Conservation (phyloP, 23 tunicate species). For the Halocynthia roretzi region DNA sequence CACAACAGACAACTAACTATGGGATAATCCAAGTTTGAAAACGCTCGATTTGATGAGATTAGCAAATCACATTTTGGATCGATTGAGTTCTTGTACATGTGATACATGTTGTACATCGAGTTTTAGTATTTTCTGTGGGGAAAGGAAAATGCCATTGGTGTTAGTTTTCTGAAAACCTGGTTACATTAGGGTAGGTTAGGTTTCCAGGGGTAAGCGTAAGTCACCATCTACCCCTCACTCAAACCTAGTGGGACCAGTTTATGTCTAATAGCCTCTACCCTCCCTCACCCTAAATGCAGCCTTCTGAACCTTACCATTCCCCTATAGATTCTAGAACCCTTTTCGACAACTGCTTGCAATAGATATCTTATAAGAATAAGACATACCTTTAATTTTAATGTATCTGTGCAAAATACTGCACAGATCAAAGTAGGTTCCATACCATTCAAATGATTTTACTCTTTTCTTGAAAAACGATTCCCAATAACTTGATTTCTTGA, state of each 20-base stretch:
- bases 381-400: constrained; percentile 73
- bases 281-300: background rate
- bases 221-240: background rate
- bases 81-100: too few relatives aligned
- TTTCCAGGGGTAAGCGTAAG: background rate
- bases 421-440: constrained; percentile 82
- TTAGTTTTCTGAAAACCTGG: too few relatives aligned
- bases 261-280: too few relatives aligned
- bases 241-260: background rate
- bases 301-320: background rate
- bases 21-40: too few relatives aligned
- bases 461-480: constrained; percentile 72
- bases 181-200: too few relatives aligned
- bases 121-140: too few relatives aligned
- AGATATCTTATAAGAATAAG: background rate
- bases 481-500: constrained; percentile 62
- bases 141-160: too few relatives aligned
- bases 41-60: too few relatives aligned
- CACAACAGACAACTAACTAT: too few relatives aligned
- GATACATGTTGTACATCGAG: too few relatives aligned
- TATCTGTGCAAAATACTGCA: constrained; percentile 58
- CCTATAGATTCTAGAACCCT: background rate
- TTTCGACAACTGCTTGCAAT: background rate
- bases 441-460: constrained; percentile 80
- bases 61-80: too few relatives aligned